These are phyloP conservation scores for Trichomalopsis sarcophagae DNA, from an alignment of 1,140 invertebrate genomes.

Conservation along the genomic window DNA sequence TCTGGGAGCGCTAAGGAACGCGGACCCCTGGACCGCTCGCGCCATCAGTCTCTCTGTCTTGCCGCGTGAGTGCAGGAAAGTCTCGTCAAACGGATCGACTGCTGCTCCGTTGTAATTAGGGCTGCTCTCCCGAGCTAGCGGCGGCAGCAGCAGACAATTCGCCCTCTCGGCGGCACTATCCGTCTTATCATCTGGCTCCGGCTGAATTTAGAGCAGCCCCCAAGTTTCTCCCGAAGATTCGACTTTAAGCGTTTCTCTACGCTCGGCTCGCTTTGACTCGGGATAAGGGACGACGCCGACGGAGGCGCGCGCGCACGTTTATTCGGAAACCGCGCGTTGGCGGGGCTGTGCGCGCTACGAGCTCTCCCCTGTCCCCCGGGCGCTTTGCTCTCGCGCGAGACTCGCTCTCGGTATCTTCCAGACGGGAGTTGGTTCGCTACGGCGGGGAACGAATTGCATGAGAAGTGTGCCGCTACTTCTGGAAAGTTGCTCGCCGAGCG, in stretches of 20 bases:
- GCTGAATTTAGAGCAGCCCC: slow-evolving; percentile 18
- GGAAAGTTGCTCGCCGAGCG: neutral
- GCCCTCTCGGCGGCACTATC: neutral
- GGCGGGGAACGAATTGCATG: neutral
- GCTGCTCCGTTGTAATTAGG: slow-evolving; percentile 39
- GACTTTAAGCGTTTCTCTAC: slow-evolving; percentile 27
- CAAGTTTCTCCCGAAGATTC: slow-evolving; percentile 34
- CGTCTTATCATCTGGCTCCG: slow-evolving; percentile 26
- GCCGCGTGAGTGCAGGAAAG: neutral
- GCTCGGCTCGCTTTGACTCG: neutral
- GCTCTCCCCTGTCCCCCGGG: neutral
- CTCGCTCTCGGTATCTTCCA: neutral
- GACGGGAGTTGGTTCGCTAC: neutral
- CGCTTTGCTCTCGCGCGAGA: neutral
- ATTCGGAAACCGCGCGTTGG: neutral
- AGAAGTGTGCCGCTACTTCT: neutral
- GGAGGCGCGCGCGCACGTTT: neutral
- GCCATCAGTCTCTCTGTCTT: neutral
- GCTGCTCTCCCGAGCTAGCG: neutral
- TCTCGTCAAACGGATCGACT: slow-evolving; percentile 5
- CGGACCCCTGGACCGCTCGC: neutral
- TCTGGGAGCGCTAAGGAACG: slow-evolving; percentile 16
- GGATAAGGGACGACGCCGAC: neutral
- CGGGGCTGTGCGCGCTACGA: neutral
- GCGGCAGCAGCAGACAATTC: neutral